Conservation (phyloP, 2,888 invertebrate species). For the Thelaira solivaga region DNA sequence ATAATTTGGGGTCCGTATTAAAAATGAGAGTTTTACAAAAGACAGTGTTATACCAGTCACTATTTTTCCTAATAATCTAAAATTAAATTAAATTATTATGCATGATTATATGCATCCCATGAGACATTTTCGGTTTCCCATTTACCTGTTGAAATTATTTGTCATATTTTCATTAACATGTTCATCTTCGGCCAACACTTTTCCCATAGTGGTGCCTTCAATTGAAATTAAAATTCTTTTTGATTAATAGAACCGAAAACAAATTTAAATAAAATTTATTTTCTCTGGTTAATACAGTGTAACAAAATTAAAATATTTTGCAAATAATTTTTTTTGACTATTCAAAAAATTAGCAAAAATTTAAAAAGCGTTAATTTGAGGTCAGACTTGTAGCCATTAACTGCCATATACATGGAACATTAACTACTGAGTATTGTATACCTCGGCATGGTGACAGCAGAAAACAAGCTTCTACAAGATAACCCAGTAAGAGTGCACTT, state of each 20-base stretch:
- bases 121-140: no score
- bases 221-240: neutral
- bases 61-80: constrained; percentile 35
- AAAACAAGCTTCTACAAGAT: no score
- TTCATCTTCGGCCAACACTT: constrained; percentile 9
- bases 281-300: no score
- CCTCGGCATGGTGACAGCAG: no score
- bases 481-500: no score
- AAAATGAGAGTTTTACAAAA: constrained; percentile 29
- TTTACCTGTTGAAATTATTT: constrained; percentile 31
- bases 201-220: constrained; percentile 32
- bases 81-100: neutral
- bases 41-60: constrained; percentile 27
- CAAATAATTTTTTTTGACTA: no score
- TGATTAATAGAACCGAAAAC: neutral
- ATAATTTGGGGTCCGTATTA: constrained; percentile 53
- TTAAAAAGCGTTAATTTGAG: no score
- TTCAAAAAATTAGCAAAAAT: no score
- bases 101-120: neutral
- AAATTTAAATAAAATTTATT: neutral
- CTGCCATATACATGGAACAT: no score
- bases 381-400: no score
- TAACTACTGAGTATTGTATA: no score
- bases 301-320: neutral
- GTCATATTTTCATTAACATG: constrained; percentile 5